Base-by-base conservation (phyloP, 2,113 vertebrate genomes). In the Melanerpes aurifrons region DNA sequence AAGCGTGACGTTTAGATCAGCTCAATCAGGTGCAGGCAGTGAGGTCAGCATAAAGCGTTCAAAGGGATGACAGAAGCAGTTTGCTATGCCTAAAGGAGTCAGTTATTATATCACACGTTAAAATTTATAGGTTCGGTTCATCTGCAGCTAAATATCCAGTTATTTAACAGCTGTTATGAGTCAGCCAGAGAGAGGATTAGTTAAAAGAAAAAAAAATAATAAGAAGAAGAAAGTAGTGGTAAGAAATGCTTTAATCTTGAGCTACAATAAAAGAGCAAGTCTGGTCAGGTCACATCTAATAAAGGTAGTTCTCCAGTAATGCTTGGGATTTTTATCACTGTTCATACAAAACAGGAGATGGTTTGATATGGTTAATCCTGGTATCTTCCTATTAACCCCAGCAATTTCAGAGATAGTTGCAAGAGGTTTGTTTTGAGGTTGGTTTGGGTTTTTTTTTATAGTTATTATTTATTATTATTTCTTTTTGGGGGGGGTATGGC, bases 121-220 rank as follows among this genome's bases (percentile, higher is more conserved):
- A 97, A 95, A 97, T 97, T 94, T 96, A 96, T 96, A 97, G 87
- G 93, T 96, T 97, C 22, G 12, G 83, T 96, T 97, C 79, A 80
- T 87, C 93, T 97, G 96, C 94, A 97, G 89, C 94, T 96, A 97
- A 97, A 96, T 97, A 97, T 96, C 94, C 96, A 92, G 93, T 96
- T 97, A 97, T 97, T 97, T 97, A 97, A 97, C 96, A 98, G 97
- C 95, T 97, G 97, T 96, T 95, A 95, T 96, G 97, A 98, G 94
- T 98, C 97, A 97, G 89, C 87, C 89, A 59, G 86, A 96, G 93
- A 96, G 66, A 94, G 88, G 93, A 97, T 97, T 97, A 97, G 61
- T 87, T 71, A 12, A 87, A 86, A 37, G 9, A 37, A 37, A 37
- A 37, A 37, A 37, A 8, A 37, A 37, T n/a, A 37, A 8, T 37